Conservation (phyloP, 2,888 invertebrate species). For the Aleiodes alternator region DNA sequence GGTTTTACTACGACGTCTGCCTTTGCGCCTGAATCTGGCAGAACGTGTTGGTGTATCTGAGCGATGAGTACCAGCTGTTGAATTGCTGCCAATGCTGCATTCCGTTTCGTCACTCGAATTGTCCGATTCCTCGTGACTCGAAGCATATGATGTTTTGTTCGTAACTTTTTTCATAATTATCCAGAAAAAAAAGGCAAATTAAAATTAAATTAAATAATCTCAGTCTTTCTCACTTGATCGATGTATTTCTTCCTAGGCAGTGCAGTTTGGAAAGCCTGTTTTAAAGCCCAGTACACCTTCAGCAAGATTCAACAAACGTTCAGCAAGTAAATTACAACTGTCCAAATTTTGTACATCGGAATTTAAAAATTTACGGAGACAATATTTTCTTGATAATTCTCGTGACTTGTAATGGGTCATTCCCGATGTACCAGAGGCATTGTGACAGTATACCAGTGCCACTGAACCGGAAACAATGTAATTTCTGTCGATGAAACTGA, state of each 20-base stretch:
- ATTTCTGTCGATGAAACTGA: slow-evolving; percentile 64
- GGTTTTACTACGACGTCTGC: slow-evolving; percentile 69
- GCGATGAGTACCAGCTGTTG: slow-evolving; percentile 72
- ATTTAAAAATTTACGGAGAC: slow-evolving; percentile 63
- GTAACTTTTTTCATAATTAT: slow-evolving; percentile 67
- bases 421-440: slow-evolving; percentile 46
- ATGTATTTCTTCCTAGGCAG: slow-evolving; percentile 8
- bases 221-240: neutral
- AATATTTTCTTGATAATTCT: slow-evolving; percentile 65
- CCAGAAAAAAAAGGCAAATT: no score
- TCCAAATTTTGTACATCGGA: slow-evolving; percentile 61
- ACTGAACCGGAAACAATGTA: slow-evolving; percentile 64
- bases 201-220: no score
- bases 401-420: slow-evolving; percentile 59
- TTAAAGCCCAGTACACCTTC: slow-evolving; percentile 64
- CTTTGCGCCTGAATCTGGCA: slow-evolving; percentile 68
- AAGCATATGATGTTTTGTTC: slow-evolving; percentile 66
- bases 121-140: slow-evolving; percentile 73
- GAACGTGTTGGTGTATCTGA: slow-evolving; percentile 73
- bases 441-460: slow-evolving; percentile 68
- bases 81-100: slow-evolving; percentile 74
- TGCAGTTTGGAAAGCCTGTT: slow-evolving; percentile 61
- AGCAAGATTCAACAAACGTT: slow-evolving; percentile 64
- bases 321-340: slow-evolving; percentile 59
- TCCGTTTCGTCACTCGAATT: slow-evolving; percentile 73